Percentiles rank a stretch among this genome's conserved stretches.
phyloP scores from a whole-genome alignment of 2,888 invertebrate genomes.

The Cheilosia variabilis region DNA sequence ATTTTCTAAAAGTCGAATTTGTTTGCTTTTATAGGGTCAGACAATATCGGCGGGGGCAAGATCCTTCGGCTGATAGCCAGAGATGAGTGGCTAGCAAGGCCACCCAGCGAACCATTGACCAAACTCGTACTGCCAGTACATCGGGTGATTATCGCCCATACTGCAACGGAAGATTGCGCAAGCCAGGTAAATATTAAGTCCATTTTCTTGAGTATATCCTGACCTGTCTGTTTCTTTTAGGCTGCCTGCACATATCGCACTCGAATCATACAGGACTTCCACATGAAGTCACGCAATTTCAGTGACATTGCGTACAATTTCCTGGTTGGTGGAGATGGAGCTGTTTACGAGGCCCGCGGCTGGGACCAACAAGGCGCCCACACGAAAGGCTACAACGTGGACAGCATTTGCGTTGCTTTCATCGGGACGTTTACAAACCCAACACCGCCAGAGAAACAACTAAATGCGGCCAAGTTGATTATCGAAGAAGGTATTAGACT shows the following conservation, averaged over 20 bases:
- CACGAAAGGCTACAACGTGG: conserved; percentile 87
- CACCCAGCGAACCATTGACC: conserved; percentile 83
- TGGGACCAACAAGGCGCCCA: conserved; percentile 90
- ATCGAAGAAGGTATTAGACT: conserved; percentile 86
- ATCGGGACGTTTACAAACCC: conserved; percentile 88
- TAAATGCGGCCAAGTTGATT: conserved; percentile 86
- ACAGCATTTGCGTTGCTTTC: conserved; percentile 89
- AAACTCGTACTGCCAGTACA: conserved; percentile 84
- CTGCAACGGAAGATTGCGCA: conserved; percentile 86
- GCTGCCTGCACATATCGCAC: conserved; percentile 85
- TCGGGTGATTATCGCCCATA: conserved; percentile 87
- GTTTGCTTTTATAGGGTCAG: conserved; percentile 52
- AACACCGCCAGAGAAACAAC: conserved; percentile 85
- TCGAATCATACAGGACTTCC: conserved; percentile 85
- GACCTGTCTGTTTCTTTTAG: conserved; percentile 79
- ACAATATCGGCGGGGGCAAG: conserved; percentile 77
- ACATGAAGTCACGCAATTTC: conserved; percentile 87
- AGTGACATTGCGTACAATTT: conserved; percentile 91
- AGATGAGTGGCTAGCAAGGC: conserved; percentile 88
- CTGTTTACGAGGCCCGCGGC: conserved; percentile 89
- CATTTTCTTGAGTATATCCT: background rate
- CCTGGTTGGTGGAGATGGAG: conserved; percentile 90
- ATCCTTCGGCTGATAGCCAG: conserved; percentile 86
- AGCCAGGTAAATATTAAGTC: conserved; percentile 83
- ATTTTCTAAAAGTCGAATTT: background rate